Evolutionary conservation across 92 coral and sea anemone genomes (phyloP).

Genomic region (Muricea muricata): DNA sequence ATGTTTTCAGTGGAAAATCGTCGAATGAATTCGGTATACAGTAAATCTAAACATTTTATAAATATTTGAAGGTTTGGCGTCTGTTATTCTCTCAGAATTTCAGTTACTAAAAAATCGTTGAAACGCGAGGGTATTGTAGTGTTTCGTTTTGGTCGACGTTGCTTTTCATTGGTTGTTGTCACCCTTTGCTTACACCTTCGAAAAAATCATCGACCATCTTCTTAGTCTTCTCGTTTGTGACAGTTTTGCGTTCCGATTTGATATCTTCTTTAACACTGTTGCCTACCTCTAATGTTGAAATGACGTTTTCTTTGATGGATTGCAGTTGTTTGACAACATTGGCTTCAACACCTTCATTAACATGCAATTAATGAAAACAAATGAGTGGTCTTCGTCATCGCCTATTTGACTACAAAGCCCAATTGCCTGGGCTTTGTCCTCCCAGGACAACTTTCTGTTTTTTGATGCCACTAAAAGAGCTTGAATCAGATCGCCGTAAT

Average conservation of each 20-base stretch:
- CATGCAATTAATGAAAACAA: constrained; percentile 13
- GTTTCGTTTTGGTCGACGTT: constrained; percentile 13
- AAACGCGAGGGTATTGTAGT: constrained; percentile 34
- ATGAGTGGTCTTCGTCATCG: constrained; percentile 12
- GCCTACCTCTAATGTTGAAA: constrained; percentile 11
- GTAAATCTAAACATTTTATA: constrained; percentile 26
- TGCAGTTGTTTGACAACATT: constrained; percentile 22
- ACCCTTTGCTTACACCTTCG: constrained; percentile 6
- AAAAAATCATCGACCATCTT: constrained; percentile 28
- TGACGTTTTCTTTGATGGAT: constrained; percentile 14
- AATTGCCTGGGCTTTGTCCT: constrained; percentile 23
- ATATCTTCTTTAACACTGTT: constrained; percentile 19
- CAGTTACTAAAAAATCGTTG: constrained; percentile 21
- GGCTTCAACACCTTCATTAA: constrained; percentile 25
- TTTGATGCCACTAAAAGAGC: constrained; percentile 11
- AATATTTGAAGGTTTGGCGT: constrained; percentile 27
- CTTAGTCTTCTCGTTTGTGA: constrained; percentile 10
- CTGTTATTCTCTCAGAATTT: constrained; percentile 3
- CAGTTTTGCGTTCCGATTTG: constrained; percentile 9
- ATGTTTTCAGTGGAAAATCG: no score
- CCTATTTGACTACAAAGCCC: constrained; percentile 11
- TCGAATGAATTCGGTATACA: constrained; percentile 23
- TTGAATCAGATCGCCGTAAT: constrained; percentile 22
- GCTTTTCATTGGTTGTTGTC: constrained; percentile 7
- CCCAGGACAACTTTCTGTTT: background rate